phyloP scores from a whole-genome alignment of 2,797 vertebrate genomes.

The Anolis apletophallus region DNA sequence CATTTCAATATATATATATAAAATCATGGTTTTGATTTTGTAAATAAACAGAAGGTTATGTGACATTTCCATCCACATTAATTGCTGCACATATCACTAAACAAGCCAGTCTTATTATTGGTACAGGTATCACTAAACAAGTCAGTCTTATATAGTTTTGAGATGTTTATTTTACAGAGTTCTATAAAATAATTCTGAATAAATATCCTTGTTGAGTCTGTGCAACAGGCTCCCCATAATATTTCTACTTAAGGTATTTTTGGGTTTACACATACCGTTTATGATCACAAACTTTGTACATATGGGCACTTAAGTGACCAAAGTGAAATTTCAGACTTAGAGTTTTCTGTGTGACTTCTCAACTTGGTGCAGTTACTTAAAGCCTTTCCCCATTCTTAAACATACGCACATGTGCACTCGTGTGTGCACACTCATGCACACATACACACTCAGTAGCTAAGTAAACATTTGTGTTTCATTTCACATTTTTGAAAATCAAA shows the following conservation, averaged over 20 bases:
- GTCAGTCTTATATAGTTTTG: constrained; percentile 56
- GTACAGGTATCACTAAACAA: constrained; percentile 72
- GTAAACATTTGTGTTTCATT: constrained; percentile 69
- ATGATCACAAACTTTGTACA: constrained; percentile 73
- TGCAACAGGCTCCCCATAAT: constrained; percentile 66
- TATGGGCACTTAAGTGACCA: constrained; percentile 78
- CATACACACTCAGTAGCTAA: constrained; percentile 29
- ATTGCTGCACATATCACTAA: constrained; percentile 70
- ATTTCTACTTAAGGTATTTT: constrained; percentile 69
- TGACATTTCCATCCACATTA: constrained; percentile 67
- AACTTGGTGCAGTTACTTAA: constrained; percentile 61
- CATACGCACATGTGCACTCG: not conserved
- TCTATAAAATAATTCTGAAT: constrained; percentile 72
- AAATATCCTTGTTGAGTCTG: constrained; percentile 65
- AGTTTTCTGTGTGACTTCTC: constrained; percentile 57
- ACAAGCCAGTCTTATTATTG: constrained; percentile 61
- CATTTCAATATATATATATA: not conserved
- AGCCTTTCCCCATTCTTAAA: constrained; percentile 55
- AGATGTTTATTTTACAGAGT: constrained; percentile 43
- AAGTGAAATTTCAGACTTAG: constrained; percentile 73
- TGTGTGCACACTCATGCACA: no score
- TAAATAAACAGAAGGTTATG: constrained; percentile 71
- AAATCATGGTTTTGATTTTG: constrained; percentile 53
- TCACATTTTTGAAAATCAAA: constrained; percentile 72
- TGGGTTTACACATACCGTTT: constrained; percentile 62